Evolutionary conservation across 2,888 invertebrate species (phyloP).

Genomic region (Invenusta paracnida): DNA sequence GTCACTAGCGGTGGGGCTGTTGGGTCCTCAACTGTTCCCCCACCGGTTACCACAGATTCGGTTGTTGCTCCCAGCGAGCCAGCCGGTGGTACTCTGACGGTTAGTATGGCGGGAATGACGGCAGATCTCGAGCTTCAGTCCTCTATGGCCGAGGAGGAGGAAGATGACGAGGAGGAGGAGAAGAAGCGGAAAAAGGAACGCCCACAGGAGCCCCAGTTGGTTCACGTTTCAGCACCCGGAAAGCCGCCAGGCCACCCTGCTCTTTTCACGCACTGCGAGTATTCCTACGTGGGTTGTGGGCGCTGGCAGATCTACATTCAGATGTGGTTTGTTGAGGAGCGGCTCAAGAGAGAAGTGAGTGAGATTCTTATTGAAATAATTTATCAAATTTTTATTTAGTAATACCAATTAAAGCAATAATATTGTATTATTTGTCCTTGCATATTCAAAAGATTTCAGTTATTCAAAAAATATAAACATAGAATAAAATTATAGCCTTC

Average conservation of each 20-base stretch:
- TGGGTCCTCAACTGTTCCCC: background rate
- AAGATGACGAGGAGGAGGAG: slow-evolving; percentile 36
- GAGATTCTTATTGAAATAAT: no score
- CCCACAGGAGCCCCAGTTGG: slow-evolving; percentile 28
- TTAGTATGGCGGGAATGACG: no score
- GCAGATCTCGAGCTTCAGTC: no score
- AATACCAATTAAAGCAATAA: no score
- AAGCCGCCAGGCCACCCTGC: slow-evolving; percentile 30
- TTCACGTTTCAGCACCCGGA: slow-evolving; percentile 34
- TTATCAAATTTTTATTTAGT: no score
- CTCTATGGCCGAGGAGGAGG: slow-evolving; percentile 12
- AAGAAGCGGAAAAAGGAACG: slow-evolving; percentile 15
- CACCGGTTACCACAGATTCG: background rate
- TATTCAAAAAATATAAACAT: no score
- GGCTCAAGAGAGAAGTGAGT: slow-evolving; percentile 39
- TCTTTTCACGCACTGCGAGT: slow-evolving; percentile 38
- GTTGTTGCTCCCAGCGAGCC: no score
- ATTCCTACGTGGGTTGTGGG: slow-evolving; percentile 35
- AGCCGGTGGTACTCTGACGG: no score
- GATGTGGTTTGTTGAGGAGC: slow-evolving; percentile 40
- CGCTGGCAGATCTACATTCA: slow-evolving; percentile 42
- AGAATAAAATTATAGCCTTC: no score
- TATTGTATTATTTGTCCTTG: background rate
- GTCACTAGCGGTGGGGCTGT: no score
- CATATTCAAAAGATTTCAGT: no score